These are phyloP conservation scores for Xestoiulus laeticollis DNA, from an alignment of 2,888 invertebrate species.

Conservation along the genomic window DNA sequence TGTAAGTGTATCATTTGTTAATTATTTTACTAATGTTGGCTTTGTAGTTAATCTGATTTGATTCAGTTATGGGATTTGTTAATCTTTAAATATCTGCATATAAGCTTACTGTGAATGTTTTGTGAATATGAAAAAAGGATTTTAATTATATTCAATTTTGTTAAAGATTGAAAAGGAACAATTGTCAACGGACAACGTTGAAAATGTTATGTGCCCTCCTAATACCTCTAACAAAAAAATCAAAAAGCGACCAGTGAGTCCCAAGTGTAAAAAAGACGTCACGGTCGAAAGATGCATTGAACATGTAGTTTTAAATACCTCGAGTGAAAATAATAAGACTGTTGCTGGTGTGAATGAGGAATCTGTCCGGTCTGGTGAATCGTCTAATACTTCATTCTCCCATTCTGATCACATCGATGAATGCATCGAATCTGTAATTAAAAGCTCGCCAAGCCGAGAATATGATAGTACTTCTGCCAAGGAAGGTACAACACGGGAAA, in stretches of 20 bases:
- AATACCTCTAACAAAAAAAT: background rate
- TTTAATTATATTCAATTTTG: background rate
- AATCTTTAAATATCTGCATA: background rate
- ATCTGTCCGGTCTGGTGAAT: background rate
- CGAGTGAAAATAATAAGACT: background rate
- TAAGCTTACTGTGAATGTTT: too few relatives aligned
- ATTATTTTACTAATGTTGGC: background rate
- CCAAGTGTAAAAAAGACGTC: background rate
- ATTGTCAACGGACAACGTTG: background rate
- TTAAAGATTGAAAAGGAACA: background rate
- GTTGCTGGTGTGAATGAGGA: background rate
- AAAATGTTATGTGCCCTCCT: background rate
- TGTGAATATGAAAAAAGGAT: too few relatives aligned
- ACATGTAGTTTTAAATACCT: background rate
- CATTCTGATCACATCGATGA: conserved; percentile 13
- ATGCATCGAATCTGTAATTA: background rate
- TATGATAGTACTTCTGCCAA: background rate
- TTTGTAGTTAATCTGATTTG: background rate
- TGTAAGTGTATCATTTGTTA: background rate
- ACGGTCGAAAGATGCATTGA: background rate
- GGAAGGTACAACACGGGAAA: background rate
- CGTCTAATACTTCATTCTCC: background rate
- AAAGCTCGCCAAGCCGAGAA: background rate
- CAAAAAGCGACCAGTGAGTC: background rate
- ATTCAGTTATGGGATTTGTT: background rate